A percentile compares a stretch with the other conserved stretches of the same genome.
phyloP scores from a whole-genome alignment of 2,797 vertebrate species.

The Epinephelus coioides region DNA sequence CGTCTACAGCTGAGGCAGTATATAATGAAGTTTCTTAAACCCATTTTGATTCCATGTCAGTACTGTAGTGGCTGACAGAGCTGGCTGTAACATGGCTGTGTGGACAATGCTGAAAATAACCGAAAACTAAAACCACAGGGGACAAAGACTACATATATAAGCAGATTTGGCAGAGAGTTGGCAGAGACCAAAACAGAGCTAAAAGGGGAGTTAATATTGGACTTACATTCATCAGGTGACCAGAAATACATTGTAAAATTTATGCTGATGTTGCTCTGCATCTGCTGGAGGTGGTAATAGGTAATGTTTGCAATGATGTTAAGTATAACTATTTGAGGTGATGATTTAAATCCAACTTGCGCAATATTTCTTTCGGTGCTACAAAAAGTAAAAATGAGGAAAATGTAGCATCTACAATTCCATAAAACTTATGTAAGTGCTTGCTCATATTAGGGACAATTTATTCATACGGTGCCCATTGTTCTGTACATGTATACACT shows the following conservation, averaged over 20 bases:
- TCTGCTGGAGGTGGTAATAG: neutral
- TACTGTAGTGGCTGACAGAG: neutral
- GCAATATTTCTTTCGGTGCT: neutral
- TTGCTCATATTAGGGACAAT: too few relatives aligned
- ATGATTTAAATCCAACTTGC: neutral
- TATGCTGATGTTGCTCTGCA: neutral
- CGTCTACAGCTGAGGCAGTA: neutral
- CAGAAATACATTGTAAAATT: neutral
- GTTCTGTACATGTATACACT: too few relatives aligned
- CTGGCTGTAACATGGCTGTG: neutral
- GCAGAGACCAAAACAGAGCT: conserved; percentile 1
- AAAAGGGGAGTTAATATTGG: neutral
- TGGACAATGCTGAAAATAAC: too few relatives aligned
- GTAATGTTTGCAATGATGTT: neutral
- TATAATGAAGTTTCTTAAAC: neutral
- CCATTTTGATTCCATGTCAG: neutral
- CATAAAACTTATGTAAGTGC: neutral
- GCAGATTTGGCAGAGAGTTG: neutral
- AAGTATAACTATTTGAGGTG: neutral
- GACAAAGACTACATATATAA: neutral
- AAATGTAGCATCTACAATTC: neutral
- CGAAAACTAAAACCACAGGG: too few relatives aligned
- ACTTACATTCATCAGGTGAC: conserved; percentile 5
- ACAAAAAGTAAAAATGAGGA: neutral
- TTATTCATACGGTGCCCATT: too few relatives aligned